Conservation (phyloP, 1,140 invertebrate genomes). For the Rhyzopertha dominica region DNA sequence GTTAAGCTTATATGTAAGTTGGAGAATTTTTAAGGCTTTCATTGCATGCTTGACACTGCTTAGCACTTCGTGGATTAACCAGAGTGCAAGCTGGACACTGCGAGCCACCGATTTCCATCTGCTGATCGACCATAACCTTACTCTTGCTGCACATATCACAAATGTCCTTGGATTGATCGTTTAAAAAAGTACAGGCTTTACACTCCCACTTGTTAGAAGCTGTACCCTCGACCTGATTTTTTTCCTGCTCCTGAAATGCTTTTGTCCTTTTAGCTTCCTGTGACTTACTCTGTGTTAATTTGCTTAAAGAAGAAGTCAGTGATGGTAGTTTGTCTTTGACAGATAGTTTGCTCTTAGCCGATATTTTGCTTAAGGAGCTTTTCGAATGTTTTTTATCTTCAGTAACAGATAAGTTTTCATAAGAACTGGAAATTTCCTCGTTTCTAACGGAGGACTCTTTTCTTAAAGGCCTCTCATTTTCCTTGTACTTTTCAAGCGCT, state of each 20-base stretch:
- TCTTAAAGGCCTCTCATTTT: slow-evolving; percentile 20
- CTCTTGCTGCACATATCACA: slow-evolving; percentile 77
- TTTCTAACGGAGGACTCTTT: slow-evolving; percentile 4
- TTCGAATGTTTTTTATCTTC: neutral
- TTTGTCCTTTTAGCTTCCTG: slow-evolving; percentile 12
- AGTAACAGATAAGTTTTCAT: slow-evolving; percentile 7
- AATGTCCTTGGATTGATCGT: slow-evolving; percentile 51
- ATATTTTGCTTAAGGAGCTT: too few species aligned
- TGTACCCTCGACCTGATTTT: too few species aligned
- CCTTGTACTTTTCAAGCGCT: slow-evolving; percentile 49
- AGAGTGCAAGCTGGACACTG: slow-evolving; percentile 75
- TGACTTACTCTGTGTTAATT: too few species aligned
- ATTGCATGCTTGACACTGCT: slow-evolving; percentile 63
- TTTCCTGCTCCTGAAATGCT: slow-evolving; percentile 5
- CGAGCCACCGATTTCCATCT: slow-evolving; percentile 66
- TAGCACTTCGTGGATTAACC: slow-evolving; percentile 66
- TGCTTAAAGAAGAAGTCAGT: too few species aligned
- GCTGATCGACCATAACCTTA: slow-evolving; percentile 57
- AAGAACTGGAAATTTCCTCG: slow-evolving; percentile 6
- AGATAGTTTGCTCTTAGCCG: too few species aligned
- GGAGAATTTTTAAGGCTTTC: slow-evolving; percentile 67
- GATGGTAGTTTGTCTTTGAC: too few species aligned
- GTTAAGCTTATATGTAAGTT: slow-evolving; percentile 74
- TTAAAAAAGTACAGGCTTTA: slow-evolving; percentile 66
- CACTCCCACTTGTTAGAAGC: slow-evolving; percentile 57